Conservation (phyloP, 2,797 vertebrate genomes). For the Uromys caudimaculatus region DNA sequence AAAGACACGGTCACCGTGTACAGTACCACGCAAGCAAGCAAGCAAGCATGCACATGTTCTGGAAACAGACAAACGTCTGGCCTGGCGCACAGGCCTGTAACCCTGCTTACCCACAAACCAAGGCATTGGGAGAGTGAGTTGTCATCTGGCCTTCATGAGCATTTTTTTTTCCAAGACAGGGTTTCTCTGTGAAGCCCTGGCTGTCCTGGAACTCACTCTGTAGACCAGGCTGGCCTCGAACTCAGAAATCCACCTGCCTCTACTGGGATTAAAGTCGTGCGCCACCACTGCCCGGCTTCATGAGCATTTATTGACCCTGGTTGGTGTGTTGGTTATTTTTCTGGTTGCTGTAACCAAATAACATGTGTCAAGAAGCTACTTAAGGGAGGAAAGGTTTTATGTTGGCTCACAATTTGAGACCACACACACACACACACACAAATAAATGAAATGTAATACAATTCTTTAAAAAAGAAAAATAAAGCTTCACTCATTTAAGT, state of each 20-base stretch:
- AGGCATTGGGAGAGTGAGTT: not conserved
- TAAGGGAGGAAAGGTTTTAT: not conserved
- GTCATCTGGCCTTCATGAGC: too few relatives aligned
- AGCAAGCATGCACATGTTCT: not conserved
- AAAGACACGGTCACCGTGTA: not conserved
- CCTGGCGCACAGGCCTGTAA: not conserved
- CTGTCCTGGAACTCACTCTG: too few relatives aligned
- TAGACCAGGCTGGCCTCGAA: too few relatives aligned
- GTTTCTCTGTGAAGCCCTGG: too few relatives aligned
- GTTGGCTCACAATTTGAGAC: not conserved
- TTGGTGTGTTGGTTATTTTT: not conserved
- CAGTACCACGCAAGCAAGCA: too few relatives aligned
- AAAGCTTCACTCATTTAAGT: not conserved
- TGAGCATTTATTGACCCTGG: not conserved
- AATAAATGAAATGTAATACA: not conserved
- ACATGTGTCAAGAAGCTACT: not conserved
- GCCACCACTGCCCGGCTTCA: too few relatives aligned
- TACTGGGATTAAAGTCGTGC: too few relatives aligned
- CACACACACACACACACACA: not conserved
- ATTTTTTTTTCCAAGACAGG: too few relatives aligned
- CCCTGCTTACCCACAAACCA: not conserved
- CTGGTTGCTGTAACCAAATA: not conserved
- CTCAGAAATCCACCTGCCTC: too few relatives aligned
- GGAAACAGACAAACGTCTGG: not conserved
- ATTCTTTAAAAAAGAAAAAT: not conserved